Conservation (phyloP, 2,797 vertebrate genomes). For the Thunnus albacares region DNA sequence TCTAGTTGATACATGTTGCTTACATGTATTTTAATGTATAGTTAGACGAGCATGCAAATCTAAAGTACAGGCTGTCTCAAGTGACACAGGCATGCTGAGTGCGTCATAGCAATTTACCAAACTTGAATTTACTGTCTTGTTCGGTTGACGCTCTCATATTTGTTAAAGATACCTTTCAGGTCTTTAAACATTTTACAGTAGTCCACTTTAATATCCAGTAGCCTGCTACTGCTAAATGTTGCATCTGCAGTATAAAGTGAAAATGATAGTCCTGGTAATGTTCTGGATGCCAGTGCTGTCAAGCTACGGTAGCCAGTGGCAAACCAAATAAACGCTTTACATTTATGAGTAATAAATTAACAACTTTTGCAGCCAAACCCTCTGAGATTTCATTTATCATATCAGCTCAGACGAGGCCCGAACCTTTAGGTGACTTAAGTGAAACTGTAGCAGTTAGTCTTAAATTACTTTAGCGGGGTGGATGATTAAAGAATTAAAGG, state of each 20-base stretch:
- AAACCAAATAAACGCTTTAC: conserved; percentile 31
- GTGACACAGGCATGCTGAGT: not conserved
- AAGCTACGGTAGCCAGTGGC: not conserved
- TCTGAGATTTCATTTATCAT: conserved; percentile 9
- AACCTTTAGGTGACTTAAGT: not conserved
- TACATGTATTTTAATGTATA: not conserved
- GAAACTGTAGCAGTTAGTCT: not conserved
- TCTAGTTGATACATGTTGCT: conserved; percentile 10
- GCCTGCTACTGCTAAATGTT: not conserved
- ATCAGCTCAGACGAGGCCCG: not conserved
- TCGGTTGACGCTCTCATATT: not conserved
- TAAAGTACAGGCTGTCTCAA: not conserved
- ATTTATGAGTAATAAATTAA: conserved; percentile 46
- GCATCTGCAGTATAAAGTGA: not conserved
- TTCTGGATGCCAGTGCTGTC: conserved; percentile 3
- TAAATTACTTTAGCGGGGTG: not conserved
- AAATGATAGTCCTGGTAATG: not conserved
- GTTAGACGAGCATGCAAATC: not conserved
- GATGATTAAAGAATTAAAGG: not conserved
- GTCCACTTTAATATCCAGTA: not conserved
- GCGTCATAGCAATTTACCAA: not conserved
- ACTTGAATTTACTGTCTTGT: not conserved
- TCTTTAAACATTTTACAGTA: not conserved
- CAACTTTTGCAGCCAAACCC: conserved; percentile 7
- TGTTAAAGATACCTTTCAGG: conserved; percentile 12